phyloP scores from a whole-genome alignment of 2,888 invertebrate genomes.

The Hartigia nigra region DNA sequence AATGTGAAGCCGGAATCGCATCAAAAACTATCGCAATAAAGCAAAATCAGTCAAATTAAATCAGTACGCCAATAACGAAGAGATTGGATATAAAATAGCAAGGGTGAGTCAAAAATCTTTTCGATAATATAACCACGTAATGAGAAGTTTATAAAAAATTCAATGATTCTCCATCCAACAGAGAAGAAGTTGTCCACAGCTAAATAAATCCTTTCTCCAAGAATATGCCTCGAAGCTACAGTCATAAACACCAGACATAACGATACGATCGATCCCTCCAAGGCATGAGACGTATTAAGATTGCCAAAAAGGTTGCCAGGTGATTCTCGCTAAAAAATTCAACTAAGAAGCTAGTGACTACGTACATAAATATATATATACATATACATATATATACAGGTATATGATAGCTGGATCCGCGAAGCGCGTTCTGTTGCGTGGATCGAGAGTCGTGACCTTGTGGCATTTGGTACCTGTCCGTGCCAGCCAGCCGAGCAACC shows the following conservation, averaged over 20 bases:
- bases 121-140: background rate
- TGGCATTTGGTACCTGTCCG: slow-evolving; percentile 64
- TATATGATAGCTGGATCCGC: background rate
- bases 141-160: background rate
- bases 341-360: background rate
- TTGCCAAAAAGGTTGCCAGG: background rate
- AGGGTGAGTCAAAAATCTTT: background rate
- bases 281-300: background rate
- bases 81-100: background rate
- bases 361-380: background rate
- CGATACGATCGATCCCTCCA: background rate
- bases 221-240: background rate
- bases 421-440: slow-evolving; percentile 25
- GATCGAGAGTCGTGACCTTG: slow-evolving; percentile 63
- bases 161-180: background rate
- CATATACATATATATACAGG: background rate
- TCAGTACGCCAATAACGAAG: background rate
- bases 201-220: background rate
- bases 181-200: background rate
- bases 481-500: slow-evolving; percentile 50
- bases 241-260: background rate
- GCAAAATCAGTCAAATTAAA: background rate
- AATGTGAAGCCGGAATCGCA: background rate
- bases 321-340: background rate
- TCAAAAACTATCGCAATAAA: background rate